Evolutionary conservation across 2,797 vertebrate species (phyloP).

Genomic region (Astyanax mexicanus): DNA sequence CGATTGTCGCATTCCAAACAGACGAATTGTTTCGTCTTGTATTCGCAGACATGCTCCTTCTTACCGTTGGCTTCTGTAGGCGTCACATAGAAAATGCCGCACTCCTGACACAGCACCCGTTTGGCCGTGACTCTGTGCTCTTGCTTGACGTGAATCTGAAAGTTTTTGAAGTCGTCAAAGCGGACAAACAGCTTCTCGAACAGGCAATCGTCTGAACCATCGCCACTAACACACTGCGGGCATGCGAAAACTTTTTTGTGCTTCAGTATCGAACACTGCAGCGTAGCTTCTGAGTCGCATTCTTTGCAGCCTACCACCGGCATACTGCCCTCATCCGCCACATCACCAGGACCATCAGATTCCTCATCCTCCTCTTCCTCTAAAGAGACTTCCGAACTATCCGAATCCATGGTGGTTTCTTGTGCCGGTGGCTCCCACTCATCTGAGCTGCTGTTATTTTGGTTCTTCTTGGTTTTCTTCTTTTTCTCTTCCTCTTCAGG

Average conservation of each 20-base stretch:
- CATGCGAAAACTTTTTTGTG: neutral
- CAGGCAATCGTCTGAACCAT: neutral
- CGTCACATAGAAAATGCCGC: neutral
- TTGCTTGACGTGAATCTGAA: neutral
- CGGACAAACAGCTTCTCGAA: neutral
- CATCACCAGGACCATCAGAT: neutral
- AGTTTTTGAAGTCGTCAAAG: neutral
- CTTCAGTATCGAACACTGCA: neutral
- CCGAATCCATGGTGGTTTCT: neutral
- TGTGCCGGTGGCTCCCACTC: neutral
- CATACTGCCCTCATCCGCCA: neutral
- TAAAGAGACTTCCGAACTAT: neutral
- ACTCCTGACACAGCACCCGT: neutral
- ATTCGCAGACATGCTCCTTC: conserved; percentile 5
- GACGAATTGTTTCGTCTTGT: neutral
- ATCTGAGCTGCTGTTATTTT: neutral
- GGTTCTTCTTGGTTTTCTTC: neutral
- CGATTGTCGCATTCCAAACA: neutral
- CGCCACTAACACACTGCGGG: neutral
- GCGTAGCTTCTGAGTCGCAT: neutral
- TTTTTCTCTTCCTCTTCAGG: neutral
- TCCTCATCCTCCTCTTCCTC: conserved; percentile 1
- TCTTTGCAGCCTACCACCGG: neutral
- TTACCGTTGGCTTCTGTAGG: neutral
- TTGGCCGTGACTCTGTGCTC: neutral